phyloP scores from a whole-genome alignment of 1,140 invertebrate species.

The Lucilia cuprina region DNA sequence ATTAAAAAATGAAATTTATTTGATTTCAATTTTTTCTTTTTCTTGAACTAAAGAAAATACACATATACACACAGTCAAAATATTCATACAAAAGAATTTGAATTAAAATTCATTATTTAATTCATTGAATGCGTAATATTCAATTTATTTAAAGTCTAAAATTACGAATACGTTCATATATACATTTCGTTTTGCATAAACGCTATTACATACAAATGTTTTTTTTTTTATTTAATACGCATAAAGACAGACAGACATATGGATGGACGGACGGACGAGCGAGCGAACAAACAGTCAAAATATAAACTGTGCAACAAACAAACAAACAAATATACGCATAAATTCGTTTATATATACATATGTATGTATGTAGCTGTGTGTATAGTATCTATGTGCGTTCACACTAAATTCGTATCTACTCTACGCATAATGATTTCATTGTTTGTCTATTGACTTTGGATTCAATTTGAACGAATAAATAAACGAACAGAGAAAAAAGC shows the following conservation, averaged over 20 bases:
- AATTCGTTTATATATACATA: background rate
- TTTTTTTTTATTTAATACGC: background rate
- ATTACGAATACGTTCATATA: background rate
- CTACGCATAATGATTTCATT: slow-evolving; percentile 11
- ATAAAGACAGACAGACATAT: slow-evolving; percentile 5
- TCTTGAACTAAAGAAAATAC: background rate
- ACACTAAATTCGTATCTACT: background rate
- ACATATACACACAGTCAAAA: background rate
- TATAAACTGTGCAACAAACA: background rate
- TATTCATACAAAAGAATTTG: background rate
- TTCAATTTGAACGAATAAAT: background rate
- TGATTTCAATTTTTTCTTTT: background rate
- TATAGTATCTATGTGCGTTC: background rate
- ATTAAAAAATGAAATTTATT: background rate
- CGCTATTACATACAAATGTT: background rate
- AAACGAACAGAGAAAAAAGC: background rate
- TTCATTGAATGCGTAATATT: background rate
- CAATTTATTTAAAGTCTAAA: background rate
- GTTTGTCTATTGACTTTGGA: background rate
- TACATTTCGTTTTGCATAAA: background rate
- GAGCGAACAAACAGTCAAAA: background rate
- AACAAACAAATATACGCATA: background rate
- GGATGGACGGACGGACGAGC: background rate
- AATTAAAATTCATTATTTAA: background rate
- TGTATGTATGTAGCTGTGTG: background rate